These are phyloP conservation scores for Bathynomus jamesi DNA, from an alignment of 1,140 invertebrate genomes.

Conservation along the genomic window DNA sequence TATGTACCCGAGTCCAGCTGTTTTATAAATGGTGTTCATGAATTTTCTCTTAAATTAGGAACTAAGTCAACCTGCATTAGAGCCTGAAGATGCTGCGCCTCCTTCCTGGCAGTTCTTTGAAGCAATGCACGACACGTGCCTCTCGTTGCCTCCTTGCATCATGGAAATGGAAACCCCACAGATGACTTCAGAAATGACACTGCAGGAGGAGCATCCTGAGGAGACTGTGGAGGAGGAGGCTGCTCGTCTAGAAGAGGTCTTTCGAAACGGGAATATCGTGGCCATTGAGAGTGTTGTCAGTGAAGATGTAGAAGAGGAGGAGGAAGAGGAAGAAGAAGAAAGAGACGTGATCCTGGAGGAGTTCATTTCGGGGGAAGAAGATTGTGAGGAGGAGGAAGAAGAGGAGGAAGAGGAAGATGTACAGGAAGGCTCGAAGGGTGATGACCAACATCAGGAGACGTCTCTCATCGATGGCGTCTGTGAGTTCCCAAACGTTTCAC, in stretches of 20 bases:
- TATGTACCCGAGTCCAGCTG: not conserved
- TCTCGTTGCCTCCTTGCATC: slow-evolving; percentile 23
- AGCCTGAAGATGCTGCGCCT: slow-evolving; percentile 25
- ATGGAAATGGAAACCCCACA: slow-evolving; percentile 7
- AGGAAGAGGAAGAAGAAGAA: slow-evolving; percentile 6
- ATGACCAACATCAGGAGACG: slow-evolving; percentile 15
- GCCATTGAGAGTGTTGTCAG: not conserved
- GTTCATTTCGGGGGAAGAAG: slow-evolving; percentile 5
- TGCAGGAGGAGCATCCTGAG: not conserved
- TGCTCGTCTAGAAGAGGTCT: not conserved
- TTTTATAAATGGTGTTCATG: not conserved
- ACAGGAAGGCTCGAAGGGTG: slow-evolving; percentile 10
- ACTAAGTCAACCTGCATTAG: slow-evolving; percentile 23
- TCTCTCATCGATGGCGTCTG: not conserved
- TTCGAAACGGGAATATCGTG: not conserved
- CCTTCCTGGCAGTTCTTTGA: slow-evolving; percentile 21
- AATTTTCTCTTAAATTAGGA: slow-evolving; percentile 10
- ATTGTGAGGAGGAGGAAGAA: slow-evolving; percentile 14
- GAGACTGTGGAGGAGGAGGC: not conserved
- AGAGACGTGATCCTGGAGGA: slow-evolving; percentile 8
- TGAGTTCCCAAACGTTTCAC: not conserved
- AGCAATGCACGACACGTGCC: slow-evolving; percentile 21
- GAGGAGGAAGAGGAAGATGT: slow-evolving; percentile 15
- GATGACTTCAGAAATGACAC: not conserved
- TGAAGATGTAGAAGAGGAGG: slow-evolving; percentile 14